A percentile compares a stretch with the other conserved stretches of the same genome.
phyloP scores from a whole-genome alignment of 2,113 vertebrate genomes.

The Petroica traversi region DNA sequence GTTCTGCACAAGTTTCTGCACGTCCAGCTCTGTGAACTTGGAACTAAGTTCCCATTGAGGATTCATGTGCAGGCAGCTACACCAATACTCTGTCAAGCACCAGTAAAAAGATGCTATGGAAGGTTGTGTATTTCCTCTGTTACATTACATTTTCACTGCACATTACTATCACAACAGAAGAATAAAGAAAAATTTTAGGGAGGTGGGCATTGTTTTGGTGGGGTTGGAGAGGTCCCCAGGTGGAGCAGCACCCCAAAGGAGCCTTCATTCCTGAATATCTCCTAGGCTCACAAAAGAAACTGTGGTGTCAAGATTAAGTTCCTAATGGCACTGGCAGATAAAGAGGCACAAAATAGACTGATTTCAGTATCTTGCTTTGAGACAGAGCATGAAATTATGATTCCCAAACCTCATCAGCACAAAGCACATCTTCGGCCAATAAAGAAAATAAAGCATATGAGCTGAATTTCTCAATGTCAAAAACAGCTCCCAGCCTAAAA shows the following conservation, averaged over 20 bases:
- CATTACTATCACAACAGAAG: accelerated
- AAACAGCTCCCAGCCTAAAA: not conserved
- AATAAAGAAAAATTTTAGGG: not conserved
- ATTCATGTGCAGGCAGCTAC: not conserved
- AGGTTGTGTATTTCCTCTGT: not conserved
- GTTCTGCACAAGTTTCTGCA: not conserved
- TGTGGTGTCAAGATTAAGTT: not conserved
- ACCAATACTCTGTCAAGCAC: not conserved
- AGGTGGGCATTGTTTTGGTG: not conserved
- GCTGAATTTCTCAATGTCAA: not conserved
- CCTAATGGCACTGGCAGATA: not conserved
- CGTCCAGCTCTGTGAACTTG: not conserved
- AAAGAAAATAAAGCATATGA: not conserved
- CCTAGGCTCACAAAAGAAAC: not conserved
- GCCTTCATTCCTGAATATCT: not conserved
- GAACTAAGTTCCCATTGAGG: not conserved
- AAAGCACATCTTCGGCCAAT: not conserved
- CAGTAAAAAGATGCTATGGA: not conserved
- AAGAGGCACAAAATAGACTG: not conserved
- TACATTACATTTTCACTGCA: not conserved
- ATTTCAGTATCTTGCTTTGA: not conserved
- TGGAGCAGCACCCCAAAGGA: not conserved
- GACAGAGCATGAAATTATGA: not conserved
- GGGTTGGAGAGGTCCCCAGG: not conserved
- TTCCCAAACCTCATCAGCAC: not conserved